Evolutionary conservation across 2,113 vertebrate genomes (phyloP).

Genomic region (Pseudorasbora parva): DNA sequence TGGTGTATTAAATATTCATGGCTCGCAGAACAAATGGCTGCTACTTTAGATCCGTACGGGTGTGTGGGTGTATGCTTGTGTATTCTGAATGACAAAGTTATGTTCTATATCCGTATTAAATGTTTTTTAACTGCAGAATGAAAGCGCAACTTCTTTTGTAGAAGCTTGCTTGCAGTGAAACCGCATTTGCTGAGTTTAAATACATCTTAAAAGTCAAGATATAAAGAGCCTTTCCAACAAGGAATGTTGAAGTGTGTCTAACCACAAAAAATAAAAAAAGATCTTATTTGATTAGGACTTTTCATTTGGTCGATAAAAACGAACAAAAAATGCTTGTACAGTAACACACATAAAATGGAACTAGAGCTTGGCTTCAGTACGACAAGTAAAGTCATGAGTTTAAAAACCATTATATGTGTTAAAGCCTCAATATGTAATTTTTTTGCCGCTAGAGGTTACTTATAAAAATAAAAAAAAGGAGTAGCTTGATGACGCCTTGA

Average conservation of each 20-base stretch:
- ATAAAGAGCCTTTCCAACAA: background rate
- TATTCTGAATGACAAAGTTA: background rate
- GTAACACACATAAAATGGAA: background rate
- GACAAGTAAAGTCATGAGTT: background rate
- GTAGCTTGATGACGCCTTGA: too few species aligned
- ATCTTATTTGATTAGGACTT: background rate
- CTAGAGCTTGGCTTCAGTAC: background rate
- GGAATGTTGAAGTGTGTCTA: background rate
- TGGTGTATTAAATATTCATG: conserved; percentile 31
- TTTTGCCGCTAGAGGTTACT: too few species aligned
- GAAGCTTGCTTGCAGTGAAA: background rate
- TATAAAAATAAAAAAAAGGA: too few species aligned
- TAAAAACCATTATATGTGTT: background rate
- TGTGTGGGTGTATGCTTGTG: background rate
- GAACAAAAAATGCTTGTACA: background rate
- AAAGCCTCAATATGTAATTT: too few species aligned
- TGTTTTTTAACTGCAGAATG: background rate
- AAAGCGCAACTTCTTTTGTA: background rate
- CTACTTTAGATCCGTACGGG: conserved; percentile 7
- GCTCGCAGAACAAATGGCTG: conserved; percentile 24
- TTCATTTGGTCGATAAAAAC: background rate
- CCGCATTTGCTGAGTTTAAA: background rate
- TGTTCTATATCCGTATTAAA: too few species aligned
- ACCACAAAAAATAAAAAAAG: background rate
- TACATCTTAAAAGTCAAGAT: background rate